Conservation (phyloP, 1,140 invertebrate species). For the Tenebrio molitor region DNA sequence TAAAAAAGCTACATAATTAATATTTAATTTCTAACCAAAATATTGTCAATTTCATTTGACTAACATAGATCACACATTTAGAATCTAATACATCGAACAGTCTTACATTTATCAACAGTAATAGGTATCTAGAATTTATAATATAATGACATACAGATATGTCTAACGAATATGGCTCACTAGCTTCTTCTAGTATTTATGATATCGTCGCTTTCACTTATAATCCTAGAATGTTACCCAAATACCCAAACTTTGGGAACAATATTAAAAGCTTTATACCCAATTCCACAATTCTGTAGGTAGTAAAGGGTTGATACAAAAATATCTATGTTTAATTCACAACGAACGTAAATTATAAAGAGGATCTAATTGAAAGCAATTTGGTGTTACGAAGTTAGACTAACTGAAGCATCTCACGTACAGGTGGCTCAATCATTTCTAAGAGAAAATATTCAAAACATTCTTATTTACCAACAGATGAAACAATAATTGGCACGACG, state of each 20-base stretch:
- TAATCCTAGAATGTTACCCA: slow-evolving; percentile 3
- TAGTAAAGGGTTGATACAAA: slow-evolving; percentile 19
- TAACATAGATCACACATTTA: slow-evolving; percentile 49
- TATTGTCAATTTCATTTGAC: slow-evolving; percentile 45
- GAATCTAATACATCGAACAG: slow-evolving; percentile 43
- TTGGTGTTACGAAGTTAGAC: slow-evolving; percentile 25
- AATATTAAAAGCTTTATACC: slow-evolving; percentile 36
- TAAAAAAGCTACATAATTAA: slow-evolving; percentile 30
- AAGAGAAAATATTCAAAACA: too few species aligned
- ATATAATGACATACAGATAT: slow-evolving; percentile 48
- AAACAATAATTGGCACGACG: background rate
- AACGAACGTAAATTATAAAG: background rate
- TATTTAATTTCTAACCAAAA: slow-evolving; percentile 32
- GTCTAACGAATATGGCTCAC: slow-evolving; percentile 47
- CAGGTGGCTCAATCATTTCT: too few species aligned
- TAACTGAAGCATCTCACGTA: slow-evolving; percentile 12
- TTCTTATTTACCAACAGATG: slow-evolving; percentile 1
- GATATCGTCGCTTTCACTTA: slow-evolving; percentile 36
- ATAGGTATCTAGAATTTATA: slow-evolving; percentile 45
- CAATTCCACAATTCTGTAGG: slow-evolving; percentile 35
- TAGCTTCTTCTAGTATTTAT: slow-evolving; percentile 27
- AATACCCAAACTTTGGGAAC: slow-evolving; percentile 1
- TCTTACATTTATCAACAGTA: slow-evolving; percentile 48
- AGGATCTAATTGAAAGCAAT: slow-evolving; percentile 14
- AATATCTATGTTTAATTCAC: slow-evolving; percentile 1